These are phyloP conservation scores for Phodopus roborovskii DNA, from an alignment of 2,113 vertebrate species.

Conservation along the genomic window DNA sequence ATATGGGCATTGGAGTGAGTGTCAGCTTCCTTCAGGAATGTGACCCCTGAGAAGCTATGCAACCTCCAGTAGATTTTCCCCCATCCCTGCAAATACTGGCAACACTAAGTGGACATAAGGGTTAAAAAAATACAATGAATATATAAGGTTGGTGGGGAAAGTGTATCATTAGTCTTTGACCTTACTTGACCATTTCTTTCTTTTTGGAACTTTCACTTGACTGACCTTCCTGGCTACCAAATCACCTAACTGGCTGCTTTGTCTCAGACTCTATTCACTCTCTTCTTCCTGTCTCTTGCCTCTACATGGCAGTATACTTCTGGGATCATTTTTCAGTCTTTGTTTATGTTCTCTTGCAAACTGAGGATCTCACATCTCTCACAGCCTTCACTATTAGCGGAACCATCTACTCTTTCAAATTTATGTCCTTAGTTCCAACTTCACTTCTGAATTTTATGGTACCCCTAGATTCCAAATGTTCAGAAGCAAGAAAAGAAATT, in stretches of 20 bases:
- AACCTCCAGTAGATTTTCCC: background rate
- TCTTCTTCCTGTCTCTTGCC: background rate
- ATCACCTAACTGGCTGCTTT: background rate
- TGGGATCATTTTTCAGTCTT: background rate
- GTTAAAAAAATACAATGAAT: background rate
- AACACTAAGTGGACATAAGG: background rate
- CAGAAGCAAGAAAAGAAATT: conserved; percentile 21
- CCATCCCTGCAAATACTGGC: background rate
- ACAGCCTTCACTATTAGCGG: background rate
- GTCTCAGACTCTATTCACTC: background rate
- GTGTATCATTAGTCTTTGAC: background rate
- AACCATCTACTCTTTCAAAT: background rate
- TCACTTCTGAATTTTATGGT: conserved; percentile 11
- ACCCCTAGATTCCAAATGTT: background rate
- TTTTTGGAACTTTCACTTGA: background rate
- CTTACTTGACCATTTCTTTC: background rate
- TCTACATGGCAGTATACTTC: background rate
- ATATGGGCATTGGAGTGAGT: background rate
- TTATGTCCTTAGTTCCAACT: background rate
- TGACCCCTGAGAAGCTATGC: background rate
- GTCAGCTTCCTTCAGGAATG: background rate
- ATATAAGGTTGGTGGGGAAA: background rate
- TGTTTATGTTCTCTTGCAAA: background rate
- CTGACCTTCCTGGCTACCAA: background rate
- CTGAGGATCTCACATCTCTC: background rate